Evolutionary conservation across 1,140 invertebrate genomes (phyloP), one percentile per base, ranked within the genome.

Genomic region (Glomeris maerens): DNA sequence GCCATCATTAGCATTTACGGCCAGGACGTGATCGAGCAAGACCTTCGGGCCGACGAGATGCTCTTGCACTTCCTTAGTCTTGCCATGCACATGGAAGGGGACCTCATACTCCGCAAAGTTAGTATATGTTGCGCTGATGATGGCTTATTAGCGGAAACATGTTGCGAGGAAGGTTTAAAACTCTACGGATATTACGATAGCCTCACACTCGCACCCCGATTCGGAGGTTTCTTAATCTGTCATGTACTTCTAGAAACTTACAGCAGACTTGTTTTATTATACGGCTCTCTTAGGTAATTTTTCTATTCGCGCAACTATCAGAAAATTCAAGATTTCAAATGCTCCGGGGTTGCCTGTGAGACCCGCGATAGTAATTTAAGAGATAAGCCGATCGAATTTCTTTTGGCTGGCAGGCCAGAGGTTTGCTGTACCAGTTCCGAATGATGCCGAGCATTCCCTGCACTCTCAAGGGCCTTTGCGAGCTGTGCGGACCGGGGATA

Each of bases 41-140:
- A 84, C 58, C 68, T 94, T 4, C 77, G 85, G 54, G 81, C 88
- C 17, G 90, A 95, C 65, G 90, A 95, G 66, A 93, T 93, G 80
- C 68, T 95, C 21, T 67, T 94, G 17, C 84, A 94, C 66, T 96
- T 96, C 64, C 92, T 88, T 61, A 92, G 87, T 14, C 70, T 95
- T 28, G 86, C 90, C 22, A 91, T 91, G 82, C 92, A 93, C 62
- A 95, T 96, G 91, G 88, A 93, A 64, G 90, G 87, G 0, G 78
- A 82, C 36, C 66, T 93, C 14, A 88, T 95, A 29, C 69, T 93
- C 5, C 74, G 85, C 54, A 95, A 95, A 69, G 76, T 76, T 60
- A 52, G 50, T 23, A 29, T 46, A 47, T 45, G 48, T 10, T 26
- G 17, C 41, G 5, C 10, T 7, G 5, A 20, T 7, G 17, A n/a